Evolutionary conservation across 2,113 vertebrate genomes (phyloP).

Genomic region (Phalacrocorax carbo): DNA sequence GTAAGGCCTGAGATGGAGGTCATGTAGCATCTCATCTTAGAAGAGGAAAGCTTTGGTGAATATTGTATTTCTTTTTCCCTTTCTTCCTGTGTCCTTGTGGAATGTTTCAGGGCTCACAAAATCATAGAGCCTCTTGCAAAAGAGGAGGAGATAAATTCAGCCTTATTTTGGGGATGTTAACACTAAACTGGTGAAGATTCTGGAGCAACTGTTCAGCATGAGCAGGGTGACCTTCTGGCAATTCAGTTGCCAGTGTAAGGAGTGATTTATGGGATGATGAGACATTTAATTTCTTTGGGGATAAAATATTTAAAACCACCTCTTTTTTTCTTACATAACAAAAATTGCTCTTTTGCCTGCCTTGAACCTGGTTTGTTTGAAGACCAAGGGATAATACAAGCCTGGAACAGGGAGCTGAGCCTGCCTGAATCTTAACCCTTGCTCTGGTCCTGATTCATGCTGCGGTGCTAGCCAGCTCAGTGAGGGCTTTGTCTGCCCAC

Average conservation of each 20-base stretch:
- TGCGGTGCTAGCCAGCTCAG: neutral
- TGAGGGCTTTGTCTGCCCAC: neutral
- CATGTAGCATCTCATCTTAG: neutral
- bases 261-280: constrained; percentile 24
- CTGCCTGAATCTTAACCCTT: neutral
- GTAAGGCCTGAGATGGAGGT: neutral
- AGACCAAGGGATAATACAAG: neutral
- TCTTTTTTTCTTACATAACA: neutral
- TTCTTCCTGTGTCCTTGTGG: neutral
- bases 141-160: neutral
- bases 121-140: neutral
- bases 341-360: neutral
- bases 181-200: neutral
- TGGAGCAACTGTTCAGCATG: constrained; percentile 4
- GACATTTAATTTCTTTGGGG: neutral
- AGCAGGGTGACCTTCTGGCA: constrained; percentile 5
- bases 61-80: neutral
- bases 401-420: neutral
- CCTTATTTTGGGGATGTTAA: neutral
- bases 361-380: neutral
- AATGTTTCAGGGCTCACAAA: neutral
- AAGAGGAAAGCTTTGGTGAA: neutral
- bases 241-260: neutral
- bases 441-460: fast-evolving
- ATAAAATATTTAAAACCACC: neutral